Evolutionary conservation across 2,888 invertebrate species (phyloP).

Genomic region (Microctonus brassicae): DNA sequence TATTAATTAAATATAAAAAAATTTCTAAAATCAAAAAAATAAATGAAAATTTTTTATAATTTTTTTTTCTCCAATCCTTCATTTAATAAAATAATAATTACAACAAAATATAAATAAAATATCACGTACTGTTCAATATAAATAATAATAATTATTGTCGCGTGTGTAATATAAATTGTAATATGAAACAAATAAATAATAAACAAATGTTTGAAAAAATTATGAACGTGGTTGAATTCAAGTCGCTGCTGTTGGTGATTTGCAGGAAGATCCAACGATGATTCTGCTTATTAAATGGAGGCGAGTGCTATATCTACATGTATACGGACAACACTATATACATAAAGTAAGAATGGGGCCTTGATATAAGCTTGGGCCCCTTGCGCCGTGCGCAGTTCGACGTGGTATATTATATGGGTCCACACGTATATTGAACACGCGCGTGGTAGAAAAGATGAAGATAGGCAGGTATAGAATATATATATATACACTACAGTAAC

Average conservation of each 20-base stretch:
- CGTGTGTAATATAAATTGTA: no score
- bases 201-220: no score
- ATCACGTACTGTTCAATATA: background rate
- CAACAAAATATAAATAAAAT: background rate
- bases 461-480: conserved; percentile 59
- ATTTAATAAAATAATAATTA: conserved; percentile 1
- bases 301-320: conserved; percentile 49
- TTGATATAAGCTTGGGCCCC: conserved; percentile 38
- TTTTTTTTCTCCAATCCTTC: no score
- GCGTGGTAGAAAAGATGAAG: conserved; percentile 63
- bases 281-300: conserved; percentile 69
- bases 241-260: conserved; percentile 56
- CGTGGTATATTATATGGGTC: conserved; percentile 62
- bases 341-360: conserved; percentile 32
- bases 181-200: no score
- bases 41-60: no score
- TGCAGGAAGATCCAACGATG: conserved; percentile 56
- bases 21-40: no score
- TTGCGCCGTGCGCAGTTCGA: conserved; percentile 36
- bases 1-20: no score
- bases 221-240: no score
- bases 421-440: conserved; percentile 49
- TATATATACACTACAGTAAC: conserved; percentile 47
- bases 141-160: no score
- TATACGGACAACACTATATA: conserved; percentile 25